phyloP scores from a whole-genome alignment of 2,888 invertebrate genomes.

The Ophion obscuratus region DNA sequence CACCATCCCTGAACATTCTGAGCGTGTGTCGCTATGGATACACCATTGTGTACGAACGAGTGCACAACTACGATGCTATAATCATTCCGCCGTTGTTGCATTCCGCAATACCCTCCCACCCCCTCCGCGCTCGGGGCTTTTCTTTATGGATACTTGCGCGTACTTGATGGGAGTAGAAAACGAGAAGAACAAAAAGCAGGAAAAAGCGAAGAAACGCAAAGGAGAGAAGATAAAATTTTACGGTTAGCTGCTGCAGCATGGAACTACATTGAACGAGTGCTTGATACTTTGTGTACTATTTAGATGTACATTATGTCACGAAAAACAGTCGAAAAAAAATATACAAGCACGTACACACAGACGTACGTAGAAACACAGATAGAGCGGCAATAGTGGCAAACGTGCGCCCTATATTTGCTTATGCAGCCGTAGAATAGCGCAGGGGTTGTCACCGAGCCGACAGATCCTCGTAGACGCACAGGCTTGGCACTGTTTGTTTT shows the following conservation, averaged over 20 bases:
- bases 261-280: conserved; percentile 15
- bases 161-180: conserved; percentile 57
- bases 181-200: conserved; percentile 23
- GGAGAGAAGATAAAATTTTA: conserved; percentile 61
- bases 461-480: conserved; percentile 63
- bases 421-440: conserved; percentile 71
- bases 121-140: conserved; percentile 57
- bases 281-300: conserved; percentile 19
- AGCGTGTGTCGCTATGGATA: conserved; percentile 45
- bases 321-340: conserved; percentile 30
- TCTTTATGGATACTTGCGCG: conserved; percentile 63
- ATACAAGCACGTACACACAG: conserved; percentile 3
- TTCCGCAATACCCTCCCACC: conserved; percentile 57
- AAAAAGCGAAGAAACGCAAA: conserved; percentile 40
- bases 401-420: conserved; percentile 76
- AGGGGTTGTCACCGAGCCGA: conserved; percentile 69
- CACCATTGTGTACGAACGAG: conserved; percentile 46
- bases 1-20: conserved; percentile 31
- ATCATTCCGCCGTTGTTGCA: conserved; percentile 49
- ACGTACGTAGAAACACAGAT: neutral
- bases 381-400: conserved; percentile 22
- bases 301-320: conserved; percentile 22
- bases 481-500: conserved; percentile 82
- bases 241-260: conserved; percentile 26
- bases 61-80: conserved; percentile 32